Evolutionary conservation across 1,140 invertebrate genomes (phyloP).

Genomic region (Prorops nasuta): DNA sequence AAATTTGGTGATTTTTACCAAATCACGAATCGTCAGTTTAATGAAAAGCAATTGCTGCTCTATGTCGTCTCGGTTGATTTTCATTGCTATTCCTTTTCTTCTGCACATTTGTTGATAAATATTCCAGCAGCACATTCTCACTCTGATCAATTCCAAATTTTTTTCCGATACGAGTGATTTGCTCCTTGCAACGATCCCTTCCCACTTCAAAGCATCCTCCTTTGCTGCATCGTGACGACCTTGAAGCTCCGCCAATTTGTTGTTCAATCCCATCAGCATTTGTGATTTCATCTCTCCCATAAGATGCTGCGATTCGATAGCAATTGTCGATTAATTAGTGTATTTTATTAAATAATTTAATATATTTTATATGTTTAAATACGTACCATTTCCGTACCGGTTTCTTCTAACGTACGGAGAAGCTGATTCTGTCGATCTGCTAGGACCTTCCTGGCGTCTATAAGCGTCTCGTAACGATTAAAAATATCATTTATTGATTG

Average conservation of each 20-base stretch:
- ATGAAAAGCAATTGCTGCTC: conserved; percentile 47
- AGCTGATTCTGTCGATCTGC: conserved; percentile 38
- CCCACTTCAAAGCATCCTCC: conserved; percentile 39
- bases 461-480: conserved; percentile 60
- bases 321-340: not conserved
- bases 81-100: conserved; percentile 29
- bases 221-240: conserved; percentile 36
- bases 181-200: conserved; percentile 37
- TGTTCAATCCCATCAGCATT: conserved; percentile 44
- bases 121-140: conserved; percentile 46
- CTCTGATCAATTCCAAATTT: conserved; percentile 41
- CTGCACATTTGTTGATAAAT: conserved; percentile 51
- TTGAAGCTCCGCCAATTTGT: conserved; percentile 40
- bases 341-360: not conserved
- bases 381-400: conserved; percentile 38
- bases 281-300: conserved; percentile 42
- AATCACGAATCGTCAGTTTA: conserved; percentile 44
- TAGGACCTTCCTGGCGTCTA: conserved; percentile 37
- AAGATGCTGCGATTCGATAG: conserved; percentile 40
- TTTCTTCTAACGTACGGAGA: conserved; percentile 35
- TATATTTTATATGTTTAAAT: not conserved
- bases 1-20: conserved; percentile 36
- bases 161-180: conserved; percentile 35
- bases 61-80: conserved; percentile 35
- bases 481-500: conserved; percentile 59